A percentile compares a stretch with the other conserved stretches of the same genome.
phyloP scores from a whole-genome alignment of 2,113 vertebrate genomes.

The Gopherus evgoodei region DNA sequence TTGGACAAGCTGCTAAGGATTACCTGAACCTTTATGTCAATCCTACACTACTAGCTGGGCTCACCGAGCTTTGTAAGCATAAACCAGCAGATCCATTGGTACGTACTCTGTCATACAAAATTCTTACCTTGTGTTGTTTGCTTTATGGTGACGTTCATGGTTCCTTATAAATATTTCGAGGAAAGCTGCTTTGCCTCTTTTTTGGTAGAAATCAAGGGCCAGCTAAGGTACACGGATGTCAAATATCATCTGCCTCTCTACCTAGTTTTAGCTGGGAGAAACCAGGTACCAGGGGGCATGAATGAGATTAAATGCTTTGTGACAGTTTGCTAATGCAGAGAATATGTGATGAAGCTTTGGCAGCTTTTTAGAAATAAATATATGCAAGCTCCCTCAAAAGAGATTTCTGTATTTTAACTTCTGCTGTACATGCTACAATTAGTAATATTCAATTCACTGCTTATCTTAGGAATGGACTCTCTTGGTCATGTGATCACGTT shows the following conservation, averaged over 20 bases:
- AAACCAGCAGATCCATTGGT: slow-evolving; percentile 92
- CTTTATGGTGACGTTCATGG: not conserved
- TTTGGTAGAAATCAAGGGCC: not conserved
- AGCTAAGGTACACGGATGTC: not conserved
- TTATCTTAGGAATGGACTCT: not conserved
- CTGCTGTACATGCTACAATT: not conserved
- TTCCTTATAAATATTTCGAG: fast-evolving
- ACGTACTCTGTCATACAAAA: slow-evolving; percentile 47
- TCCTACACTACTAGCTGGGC: slow-evolving; percentile 88
- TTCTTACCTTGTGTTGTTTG: not conserved
- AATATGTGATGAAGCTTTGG: not conserved
- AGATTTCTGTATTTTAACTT: not conserved
- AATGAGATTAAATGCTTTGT: not conserved
- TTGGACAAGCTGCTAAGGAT: slow-evolving; percentile 82
- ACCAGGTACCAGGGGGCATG: not conserved
- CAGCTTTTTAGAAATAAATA: not conserved
- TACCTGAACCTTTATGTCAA: slow-evolving; percentile 88
- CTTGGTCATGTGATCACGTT: not conserved
- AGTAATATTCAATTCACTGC: not conserved
- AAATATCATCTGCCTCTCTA: not conserved
- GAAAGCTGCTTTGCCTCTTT: not conserved
- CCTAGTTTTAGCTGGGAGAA: not conserved
- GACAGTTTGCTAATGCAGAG: not conserved
- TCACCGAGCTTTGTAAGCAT: slow-evolving; percentile 91
- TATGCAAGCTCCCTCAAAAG: not conserved